phyloP scores from a whole-genome alignment of 2,797 vertebrate genomes.

The Arctocebus calabarensis region DNA sequence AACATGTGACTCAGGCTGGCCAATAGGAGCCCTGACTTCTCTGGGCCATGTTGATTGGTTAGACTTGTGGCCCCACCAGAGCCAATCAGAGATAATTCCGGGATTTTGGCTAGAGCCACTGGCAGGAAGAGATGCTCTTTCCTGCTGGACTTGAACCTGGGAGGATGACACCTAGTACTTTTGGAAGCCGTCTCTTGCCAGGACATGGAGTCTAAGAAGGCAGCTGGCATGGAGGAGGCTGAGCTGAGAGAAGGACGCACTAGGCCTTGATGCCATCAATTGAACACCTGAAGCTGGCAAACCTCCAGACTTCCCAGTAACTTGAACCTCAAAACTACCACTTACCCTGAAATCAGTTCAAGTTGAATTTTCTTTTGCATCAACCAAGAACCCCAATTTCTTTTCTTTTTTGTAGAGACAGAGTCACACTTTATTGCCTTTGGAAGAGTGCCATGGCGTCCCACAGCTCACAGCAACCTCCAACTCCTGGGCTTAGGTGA shows the following conservation, averaged over 20 bases:
- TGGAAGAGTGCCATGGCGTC: too few species aligned
- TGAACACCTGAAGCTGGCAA: not conserved
- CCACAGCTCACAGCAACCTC: too few species aligned
- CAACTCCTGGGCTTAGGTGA: too few species aligned
- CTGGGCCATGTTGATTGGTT: not conserved
- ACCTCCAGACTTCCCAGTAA: not conserved
- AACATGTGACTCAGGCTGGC: not conserved
- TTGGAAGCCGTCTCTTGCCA: not conserved
- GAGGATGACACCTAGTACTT: not conserved
- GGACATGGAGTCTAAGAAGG: not conserved
- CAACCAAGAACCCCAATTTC: not conserved
- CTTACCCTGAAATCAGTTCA: not conserved
- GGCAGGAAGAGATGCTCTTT: not conserved
- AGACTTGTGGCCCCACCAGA: not conserved
- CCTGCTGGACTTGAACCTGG: not conserved
- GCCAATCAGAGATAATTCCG: not conserved
- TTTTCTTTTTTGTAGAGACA: not conserved
- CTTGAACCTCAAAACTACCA: not conserved
- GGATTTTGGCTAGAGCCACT: not conserved
- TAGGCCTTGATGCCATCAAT: rapidly evolving
- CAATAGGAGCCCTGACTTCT: not conserved
- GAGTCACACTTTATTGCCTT: too few species aligned
- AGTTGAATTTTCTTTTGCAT: not conserved
- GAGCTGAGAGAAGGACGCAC: too few species aligned
- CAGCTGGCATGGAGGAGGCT: not conserved